A percentile compares a stretch with the other conserved stretches of the same genome.
These are phyloP conservation scores for Bucorvus abyssinicus DNA, from an alignment of 2,797 vertebrate genomes.

Conservation along the genomic window DNA sequence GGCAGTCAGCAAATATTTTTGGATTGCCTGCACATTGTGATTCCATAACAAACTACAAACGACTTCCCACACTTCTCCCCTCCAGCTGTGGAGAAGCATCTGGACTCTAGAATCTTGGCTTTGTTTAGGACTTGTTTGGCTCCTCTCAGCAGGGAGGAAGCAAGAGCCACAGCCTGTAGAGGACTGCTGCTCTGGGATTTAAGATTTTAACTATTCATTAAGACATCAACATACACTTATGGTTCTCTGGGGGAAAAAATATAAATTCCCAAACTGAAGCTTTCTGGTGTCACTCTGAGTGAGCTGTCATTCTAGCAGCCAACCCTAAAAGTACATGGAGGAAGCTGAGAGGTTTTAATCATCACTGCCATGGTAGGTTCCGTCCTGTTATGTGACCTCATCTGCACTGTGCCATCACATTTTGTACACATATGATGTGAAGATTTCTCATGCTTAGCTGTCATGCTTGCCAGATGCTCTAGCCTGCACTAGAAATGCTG, in stretches of 20 bases:
- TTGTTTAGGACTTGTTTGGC: background rate
- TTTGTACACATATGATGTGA: background rate
- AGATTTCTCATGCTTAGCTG: background rate
- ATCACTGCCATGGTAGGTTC: background rate
- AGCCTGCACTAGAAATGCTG: background rate
- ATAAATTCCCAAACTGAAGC: background rate
- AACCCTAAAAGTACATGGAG: background rate
- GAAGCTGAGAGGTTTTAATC: background rate
- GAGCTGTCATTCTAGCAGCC: background rate
- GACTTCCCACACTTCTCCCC: background rate
- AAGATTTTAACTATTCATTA: background rate
- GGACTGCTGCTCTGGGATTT: background rate
- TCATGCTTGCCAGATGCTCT: background rate
- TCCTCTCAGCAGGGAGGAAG: background rate
- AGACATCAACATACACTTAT: background rate
- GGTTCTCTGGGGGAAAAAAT: accelerated
- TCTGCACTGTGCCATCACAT: accelerated
- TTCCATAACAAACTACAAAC: background rate
- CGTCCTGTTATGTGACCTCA: background rate
- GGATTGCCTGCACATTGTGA: background rate
- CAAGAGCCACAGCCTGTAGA: background rate
- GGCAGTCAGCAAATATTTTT: background rate
- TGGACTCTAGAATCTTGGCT: background rate
- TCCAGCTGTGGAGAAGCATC: background rate
- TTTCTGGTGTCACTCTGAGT: background rate